phyloP scores from a whole-genome alignment of 2,113 vertebrate genomes.

The Pelodiscus sinensis region DNA sequence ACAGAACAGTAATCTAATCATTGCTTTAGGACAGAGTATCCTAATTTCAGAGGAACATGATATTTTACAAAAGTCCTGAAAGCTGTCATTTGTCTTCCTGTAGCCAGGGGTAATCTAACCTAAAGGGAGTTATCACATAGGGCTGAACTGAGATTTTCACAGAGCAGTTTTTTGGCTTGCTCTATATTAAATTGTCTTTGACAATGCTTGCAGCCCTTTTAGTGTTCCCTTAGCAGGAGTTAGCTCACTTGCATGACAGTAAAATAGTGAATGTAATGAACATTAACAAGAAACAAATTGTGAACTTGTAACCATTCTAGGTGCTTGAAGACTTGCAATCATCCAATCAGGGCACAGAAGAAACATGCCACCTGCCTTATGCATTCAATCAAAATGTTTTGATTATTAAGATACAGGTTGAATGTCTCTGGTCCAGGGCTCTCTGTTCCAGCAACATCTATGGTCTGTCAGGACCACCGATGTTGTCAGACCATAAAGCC shows the following conservation, averaged over 20 bases:
- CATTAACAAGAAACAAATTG: background rate
- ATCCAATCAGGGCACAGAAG: background rate
- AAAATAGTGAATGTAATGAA: background rate
- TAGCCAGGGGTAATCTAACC: background rate
- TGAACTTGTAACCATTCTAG: background rate
- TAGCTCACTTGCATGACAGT: background rate
- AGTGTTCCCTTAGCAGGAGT: background rate
- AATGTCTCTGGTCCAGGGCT: too few relatives aligned
- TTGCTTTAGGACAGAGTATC: background rate
- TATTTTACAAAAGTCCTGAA: background rate
- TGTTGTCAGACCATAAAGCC: too few relatives aligned
- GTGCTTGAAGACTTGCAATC: background rate
- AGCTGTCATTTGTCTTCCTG: background rate
- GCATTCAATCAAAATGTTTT: background rate
- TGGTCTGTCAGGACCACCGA: too few relatives aligned
- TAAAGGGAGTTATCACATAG: background rate
- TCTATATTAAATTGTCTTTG: background rate
- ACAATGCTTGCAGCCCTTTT: background rate
- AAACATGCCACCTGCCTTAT: background rate
- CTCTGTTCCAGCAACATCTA: too few relatives aligned
- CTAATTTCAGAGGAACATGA: background rate
- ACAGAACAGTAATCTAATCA: background rate
- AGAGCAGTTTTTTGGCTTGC: background rate
- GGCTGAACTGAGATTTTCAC: background rate
- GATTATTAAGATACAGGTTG: background rate